Percentiles rank a stretch among this genome's conserved stretches.
Evolutionary conservation across 2,888 invertebrate genomes (phyloP).

Genomic region (Busseola fusca): DNA sequence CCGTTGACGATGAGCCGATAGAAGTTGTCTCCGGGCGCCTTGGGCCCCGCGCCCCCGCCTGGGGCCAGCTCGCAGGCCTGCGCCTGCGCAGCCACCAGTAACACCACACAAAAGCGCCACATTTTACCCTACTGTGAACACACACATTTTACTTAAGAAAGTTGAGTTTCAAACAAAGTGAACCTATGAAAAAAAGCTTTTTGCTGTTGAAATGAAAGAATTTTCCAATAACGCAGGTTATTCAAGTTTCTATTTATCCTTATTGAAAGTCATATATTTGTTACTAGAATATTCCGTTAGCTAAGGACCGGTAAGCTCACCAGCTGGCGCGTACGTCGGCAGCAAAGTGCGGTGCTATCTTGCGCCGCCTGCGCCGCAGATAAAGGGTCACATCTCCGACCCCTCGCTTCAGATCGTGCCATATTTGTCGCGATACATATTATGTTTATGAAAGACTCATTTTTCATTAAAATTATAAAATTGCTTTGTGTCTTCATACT

Average conservation of each 20-base stretch:
- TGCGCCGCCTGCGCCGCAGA: slow-evolving; percentile 37
- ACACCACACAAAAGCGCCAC: slow-evolving; percentile 54
- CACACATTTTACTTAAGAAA: not conserved
- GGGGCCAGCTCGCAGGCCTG: slow-evolving; percentile 84
- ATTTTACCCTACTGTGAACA: slow-evolving; percentile 31
- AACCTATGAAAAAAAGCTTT: not conserved
- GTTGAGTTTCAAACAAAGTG: not conserved
- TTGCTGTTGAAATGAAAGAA: not conserved
- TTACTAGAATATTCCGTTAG: slow-evolving; percentile 33
- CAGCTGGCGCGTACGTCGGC: slow-evolving; percentile 51
- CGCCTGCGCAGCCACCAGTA: slow-evolving; percentile 59
- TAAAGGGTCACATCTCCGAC: slow-evolving; percentile 60
- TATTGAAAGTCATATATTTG: not conserved
- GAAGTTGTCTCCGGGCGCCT: slow-evolving; percentile 95
- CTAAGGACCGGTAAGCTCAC: slow-evolving; percentile 37
- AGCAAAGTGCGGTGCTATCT: slow-evolving; percentile 47
- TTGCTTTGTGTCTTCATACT: slow-evolving; percentile 17
- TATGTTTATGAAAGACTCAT: slow-evolving; percentile 24
- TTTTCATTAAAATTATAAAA: slow-evolving; percentile 12
- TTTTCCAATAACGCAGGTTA: not conserved
- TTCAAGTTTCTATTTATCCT: not conserved
- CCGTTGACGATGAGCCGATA: slow-evolving; percentile 95
- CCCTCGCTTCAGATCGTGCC: slow-evolving; percentile 48
- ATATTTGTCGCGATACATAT: slow-evolving; percentile 31
- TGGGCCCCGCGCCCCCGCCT: slow-evolving; percentile 68